Evolutionary conservation across 2,797 vertebrate genomes (phyloP).

Genomic region (Galagoides demidoff): DNA sequence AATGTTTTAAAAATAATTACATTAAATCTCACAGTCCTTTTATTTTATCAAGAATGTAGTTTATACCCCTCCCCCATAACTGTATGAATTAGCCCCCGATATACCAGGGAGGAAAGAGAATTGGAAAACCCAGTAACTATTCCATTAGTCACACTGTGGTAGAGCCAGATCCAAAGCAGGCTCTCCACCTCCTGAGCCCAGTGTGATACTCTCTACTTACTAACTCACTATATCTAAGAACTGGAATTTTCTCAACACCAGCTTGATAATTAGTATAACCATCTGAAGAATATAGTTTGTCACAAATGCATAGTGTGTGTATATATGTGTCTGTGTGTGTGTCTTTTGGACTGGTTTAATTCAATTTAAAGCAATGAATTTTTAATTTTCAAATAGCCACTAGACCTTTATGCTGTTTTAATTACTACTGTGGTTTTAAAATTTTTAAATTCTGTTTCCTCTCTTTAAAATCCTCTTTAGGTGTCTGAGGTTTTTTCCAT

Average conservation of each 20-base stretch:
- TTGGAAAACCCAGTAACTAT: neutral
- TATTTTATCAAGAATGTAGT: neutral
- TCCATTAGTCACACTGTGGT: rapidly evolving
- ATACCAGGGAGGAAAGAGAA: neutral
- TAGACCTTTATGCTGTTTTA: neutral
- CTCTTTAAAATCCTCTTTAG: slow-evolving; percentile 19
- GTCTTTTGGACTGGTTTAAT: neutral
- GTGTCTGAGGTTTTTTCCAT: neutral
- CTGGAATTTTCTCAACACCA: neutral
- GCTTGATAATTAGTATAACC: neutral
- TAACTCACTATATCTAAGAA: neutral
- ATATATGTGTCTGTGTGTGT: neutral
- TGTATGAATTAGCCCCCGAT: neutral
- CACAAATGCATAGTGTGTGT: neutral
- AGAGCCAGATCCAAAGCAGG: no score
- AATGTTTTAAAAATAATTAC: neutral
- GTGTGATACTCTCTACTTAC: neutral
- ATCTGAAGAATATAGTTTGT: neutral
- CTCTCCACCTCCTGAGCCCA: neutral
- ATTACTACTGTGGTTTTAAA: neutral
- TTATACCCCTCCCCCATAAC: neutral
- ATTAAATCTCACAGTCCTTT: neutral
- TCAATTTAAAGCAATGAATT: neutral
- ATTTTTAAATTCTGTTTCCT: neutral
- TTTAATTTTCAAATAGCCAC: slow-evolving; percentile 18